A percentile compares a stretch with the other conserved stretches of the same genome.
Conservation (phyloP, 2,113 vertebrate genomes). For the Thamnaconus septentrionalis region DNA sequence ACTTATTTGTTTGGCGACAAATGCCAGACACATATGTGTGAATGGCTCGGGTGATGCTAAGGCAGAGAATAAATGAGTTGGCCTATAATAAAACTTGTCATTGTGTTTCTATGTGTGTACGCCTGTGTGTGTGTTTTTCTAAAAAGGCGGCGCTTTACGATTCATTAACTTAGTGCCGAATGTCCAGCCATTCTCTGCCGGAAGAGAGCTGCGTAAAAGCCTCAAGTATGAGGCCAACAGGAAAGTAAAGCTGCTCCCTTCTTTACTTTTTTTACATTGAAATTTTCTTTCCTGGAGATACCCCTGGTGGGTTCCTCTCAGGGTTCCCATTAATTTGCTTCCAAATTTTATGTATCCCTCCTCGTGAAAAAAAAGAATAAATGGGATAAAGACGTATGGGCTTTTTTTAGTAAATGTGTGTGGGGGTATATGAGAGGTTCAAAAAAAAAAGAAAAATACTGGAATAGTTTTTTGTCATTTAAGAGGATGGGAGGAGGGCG, state of each 20-base stretch:
- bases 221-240: not conserved
- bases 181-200: slow-evolving; percentile 29
- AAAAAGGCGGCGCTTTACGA: slow-evolving; percentile 30
- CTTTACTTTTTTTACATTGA: slow-evolving; percentile 31
- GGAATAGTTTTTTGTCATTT: slow-evolving; percentile 71
- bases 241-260: too few species aligned
- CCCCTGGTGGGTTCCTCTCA: slow-evolving; percentile 36
- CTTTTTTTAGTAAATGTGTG: slow-evolving; percentile 39
- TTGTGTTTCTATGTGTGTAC: slow-evolving; percentile 51
- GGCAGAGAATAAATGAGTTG: slow-evolving; percentile 77
- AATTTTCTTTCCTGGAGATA: slow-evolving; percentile 58
- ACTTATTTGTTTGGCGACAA: slow-evolving; percentile 81
- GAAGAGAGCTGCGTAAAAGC: slow-evolving; percentile 23
- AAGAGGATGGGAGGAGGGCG: slow-evolving; percentile 58
- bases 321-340: slow-evolving; percentile 49
- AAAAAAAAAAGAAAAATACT: slow-evolving; percentile 35
- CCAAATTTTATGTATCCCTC: slow-evolving; percentile 44
- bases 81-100: slow-evolving; percentile 72
- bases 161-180: slow-evolving; percentile 47
- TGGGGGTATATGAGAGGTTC: slow-evolving; percentile 8
- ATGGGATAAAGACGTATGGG: slow-evolving; percentile 40
- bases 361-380: slow-evolving; percentile 14
- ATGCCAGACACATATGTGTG: slow-evolving; percentile 78
- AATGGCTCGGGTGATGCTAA: slow-evolving; percentile 70
- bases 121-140: too few species aligned